Evolutionary conservation across 2,113 vertebrate genomes (phyloP), one percentile per base, ranked within the genome.

Genomic region (Macroglossus sobrinus): DNA sequence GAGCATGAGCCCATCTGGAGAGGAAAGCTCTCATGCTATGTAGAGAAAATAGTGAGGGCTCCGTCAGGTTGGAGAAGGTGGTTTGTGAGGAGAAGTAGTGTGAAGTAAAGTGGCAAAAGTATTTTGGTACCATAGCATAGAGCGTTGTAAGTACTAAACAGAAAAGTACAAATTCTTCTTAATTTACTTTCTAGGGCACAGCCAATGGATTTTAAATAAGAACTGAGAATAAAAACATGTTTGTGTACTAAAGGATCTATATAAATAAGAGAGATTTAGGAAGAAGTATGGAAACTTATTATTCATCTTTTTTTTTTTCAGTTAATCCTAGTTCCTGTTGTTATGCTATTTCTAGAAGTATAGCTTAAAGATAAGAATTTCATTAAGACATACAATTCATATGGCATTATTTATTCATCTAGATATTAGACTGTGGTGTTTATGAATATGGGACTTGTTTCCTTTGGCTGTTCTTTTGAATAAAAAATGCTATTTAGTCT

Each of bases 331-430:
- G 93, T 95, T 79, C 26, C 18, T 64, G 7, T 76, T 76, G 53
- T 61, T 75, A 64, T 24, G 24, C 53, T 93, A 89, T 95, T 93
- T 22, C n/a, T 87, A 53, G 61, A 93, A 66, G 15, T 26, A 19
- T 78, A 89, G 57, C 13, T 87, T 87, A 95, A 88, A 84, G 84
- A 78, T 93, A 87, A 88, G 87, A n/a, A 69, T 93, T 57, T 84
- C 30, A 55, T 78, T 88, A 57, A 55, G 76, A 50, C 9, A 15
- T 64, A 74, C 71, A 61, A 89, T 95, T 18, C 13, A 0, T 14
- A 63, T 10, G 5, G 18, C n/a, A 63, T 72, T 82, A 40, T 45
- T 84, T 87, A 66, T 57, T 76, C 28, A 90, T 75, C 64, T 55
- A 50, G n/a, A 68, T 69, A 43, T 45, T 82, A 72, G 30, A 43